Percentiles rank a stretch among this genome's conserved stretches.
These are phyloP conservation scores for Heterohyrax brucei DNA, from an alignment of 2,797 vertebrate genomes.

Conservation along the genomic window DNA sequence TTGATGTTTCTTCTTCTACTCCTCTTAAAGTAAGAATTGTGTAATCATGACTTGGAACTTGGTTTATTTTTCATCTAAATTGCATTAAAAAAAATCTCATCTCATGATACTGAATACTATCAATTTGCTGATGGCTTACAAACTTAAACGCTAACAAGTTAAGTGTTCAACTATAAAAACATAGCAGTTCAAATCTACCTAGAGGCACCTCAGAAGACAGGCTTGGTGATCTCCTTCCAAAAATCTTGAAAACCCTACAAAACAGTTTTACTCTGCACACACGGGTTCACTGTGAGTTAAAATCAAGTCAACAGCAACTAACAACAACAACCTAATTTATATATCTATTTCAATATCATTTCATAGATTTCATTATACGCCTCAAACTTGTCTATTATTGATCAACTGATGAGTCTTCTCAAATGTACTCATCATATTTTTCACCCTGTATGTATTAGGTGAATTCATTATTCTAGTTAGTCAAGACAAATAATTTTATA, in stretches of 20 bases:
- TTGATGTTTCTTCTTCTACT: neutral
- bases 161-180: too few species aligned
- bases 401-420: neutral
- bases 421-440: neutral
- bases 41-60: neutral
- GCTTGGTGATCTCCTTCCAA: too few species aligned
- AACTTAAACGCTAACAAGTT: too few species aligned
- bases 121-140: neutral
- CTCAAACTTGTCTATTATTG: neutral
- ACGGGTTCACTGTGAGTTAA: too few species aligned
- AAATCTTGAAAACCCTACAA: too few species aligned
- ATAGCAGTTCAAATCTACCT: too few species aligned
- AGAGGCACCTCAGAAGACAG: too few species aligned
- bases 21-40: neutral
- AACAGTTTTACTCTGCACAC: too few species aligned
- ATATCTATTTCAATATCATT: neutral
- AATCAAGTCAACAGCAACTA: too few species aligned
- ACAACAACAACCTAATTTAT: neutral
- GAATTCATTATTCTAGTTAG: neutral
- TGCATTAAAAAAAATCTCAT: neutral
- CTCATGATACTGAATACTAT: neutral
- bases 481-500: neutral
- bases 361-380: neutral
- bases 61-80: neutral
- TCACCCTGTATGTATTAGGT: neutral